Evolutionary conservation across 2,797 vertebrate genomes (phyloP), one percentile per base, ranked within the genome.

Genomic region (Clamator glandarius): DNA sequence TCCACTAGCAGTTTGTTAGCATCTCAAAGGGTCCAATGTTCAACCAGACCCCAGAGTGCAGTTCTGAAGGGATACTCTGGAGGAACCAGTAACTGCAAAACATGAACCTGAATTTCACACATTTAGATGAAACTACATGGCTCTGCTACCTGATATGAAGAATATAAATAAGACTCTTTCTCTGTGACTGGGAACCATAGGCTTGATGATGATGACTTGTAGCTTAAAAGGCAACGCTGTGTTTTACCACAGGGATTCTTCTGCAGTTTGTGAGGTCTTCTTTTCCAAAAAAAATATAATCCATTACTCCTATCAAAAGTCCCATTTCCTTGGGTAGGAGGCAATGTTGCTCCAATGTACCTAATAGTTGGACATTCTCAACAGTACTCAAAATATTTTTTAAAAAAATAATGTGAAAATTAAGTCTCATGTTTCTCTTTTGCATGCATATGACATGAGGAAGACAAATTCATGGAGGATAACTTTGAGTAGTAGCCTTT

Each of bases 21-120:
- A 61, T 93, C 87, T 94, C 75, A 83, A 84, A 89, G 26, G 59
- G 5, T n/a, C 36, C 31, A 31, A 3, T 41, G 51, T 94, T 93
- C 54, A 79, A 48, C 50, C 63, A 93, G 55, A 67, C 26, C n/a
- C 41, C 35, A 15, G 31, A 31, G 64, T 39, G 55, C 28, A 79
- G 55, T 57, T 94, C 68, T 69, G 36, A 82, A 77, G 41, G 50
- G 35, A 68, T 64, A 81, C 39, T 79, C 33, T 68, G 87, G 31
- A 39, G 41, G 44, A 42, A 73, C 44, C 42, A 36, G n/a, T 57
- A 79, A 90, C 55, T 77, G 26, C 78, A 55, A 87, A 81, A 84
- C 15, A 70, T 36, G 31, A 82, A 95, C 92, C 24, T 85, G 50
- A 77, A 68, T 74, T 77, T 86, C 69, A 52, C 16, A 85, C 41